A percentile compares a stretch with the other conserved stretches of the same genome.
Conservation (phyloP, 2,888 invertebrate genomes). For the Drosophila gaucha region DNA sequence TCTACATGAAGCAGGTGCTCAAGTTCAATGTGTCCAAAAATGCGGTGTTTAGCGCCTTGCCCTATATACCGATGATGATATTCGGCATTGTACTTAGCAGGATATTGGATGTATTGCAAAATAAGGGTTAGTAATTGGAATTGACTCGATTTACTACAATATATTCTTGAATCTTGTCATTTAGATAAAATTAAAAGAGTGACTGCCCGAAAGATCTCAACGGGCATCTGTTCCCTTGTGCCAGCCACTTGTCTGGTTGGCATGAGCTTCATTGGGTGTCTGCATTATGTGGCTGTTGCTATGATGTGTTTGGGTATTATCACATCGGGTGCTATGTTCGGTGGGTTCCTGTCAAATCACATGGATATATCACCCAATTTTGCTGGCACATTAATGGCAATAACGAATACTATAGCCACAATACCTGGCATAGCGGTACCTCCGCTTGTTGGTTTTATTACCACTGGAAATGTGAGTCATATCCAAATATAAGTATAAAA, state of each 20-base stretch:
- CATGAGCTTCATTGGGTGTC: conserved; percentile 89
- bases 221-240: conserved; percentile 88
- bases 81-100: conserved; percentile 86
- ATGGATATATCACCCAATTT: conserved; percentile 94
- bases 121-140: neutral
- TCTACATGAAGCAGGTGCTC: conserved; percentile 92
- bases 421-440: conserved; percentile 93
- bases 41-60: neutral
- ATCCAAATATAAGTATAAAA: neutral
- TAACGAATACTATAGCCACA: conserved; percentile 92
- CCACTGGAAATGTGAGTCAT: conserved; percentile 89
- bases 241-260: conserved; percentile 89
- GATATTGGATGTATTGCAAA: conserved; percentile 88
- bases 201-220: conserved; percentile 91
- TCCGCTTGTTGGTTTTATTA: conserved; percentile 88
- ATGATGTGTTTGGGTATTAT: conserved; percentile 86
- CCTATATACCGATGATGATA: conserved; percentile 81
- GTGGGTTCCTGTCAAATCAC: conserved; percentile 93
- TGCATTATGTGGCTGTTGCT: conserved; percentile 87
- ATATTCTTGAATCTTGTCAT: neutral
- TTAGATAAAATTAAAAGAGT: conserved; percentile 86
- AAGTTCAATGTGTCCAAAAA: neutral
- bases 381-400: conserved; percentile 91
- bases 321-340: conserved; percentile 92
- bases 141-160: neutral